Conservation (phyloP, 2,888 invertebrate species). For the Drosophila kambysellisi region DNA sequence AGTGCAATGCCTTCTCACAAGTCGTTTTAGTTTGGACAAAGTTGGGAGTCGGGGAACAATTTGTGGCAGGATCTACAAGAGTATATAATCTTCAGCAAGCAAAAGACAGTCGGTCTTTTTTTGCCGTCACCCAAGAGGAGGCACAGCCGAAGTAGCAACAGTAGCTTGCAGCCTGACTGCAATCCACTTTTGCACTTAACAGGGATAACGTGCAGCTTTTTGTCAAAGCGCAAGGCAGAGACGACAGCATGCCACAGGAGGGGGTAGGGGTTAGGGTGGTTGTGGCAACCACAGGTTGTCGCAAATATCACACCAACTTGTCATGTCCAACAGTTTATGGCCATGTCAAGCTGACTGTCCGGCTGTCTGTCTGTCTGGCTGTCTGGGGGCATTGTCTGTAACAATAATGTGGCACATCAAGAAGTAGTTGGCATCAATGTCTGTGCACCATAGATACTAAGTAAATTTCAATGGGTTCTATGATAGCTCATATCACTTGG, state of each 20-base stretch:
- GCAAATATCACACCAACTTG: constrained; percentile 81
- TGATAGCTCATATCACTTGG: constrained; percentile 76
- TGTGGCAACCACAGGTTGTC: constrained; percentile 63
- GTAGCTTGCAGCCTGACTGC: constrained; percentile 43
- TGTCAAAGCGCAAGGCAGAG: constrained; percentile 55
- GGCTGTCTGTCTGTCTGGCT: constrained; percentile 8
- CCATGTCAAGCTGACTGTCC: constrained; percentile 58
- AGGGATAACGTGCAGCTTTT: constrained; percentile 74
- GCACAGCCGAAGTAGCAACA: constrained; percentile 2
- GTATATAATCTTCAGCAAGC: constrained; percentile 2
- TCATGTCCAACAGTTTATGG: constrained; percentile 79
- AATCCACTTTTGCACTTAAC: constrained; percentile 79
- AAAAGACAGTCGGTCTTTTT: background rate
- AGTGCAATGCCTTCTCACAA: background rate
- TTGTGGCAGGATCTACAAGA: background rate
- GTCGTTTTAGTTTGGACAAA: background rate
- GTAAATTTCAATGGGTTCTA: constrained; percentile 71
- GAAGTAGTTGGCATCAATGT: constrained; percentile 17
- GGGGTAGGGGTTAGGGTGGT: background rate
- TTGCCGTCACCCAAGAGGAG: background rate
- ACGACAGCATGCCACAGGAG: constrained; percentile 1
- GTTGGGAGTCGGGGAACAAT: background rate
- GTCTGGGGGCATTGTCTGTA: constrained; percentile 41
- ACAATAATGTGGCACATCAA: constrained; percentile 46
- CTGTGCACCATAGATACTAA: constrained; percentile 42